Percentiles rank a stretch among this genome's conserved stretches.
Evolutionary conservation across 2,113 vertebrate species (phyloP).

Genomic region (Chamaetylas fuelleborni): DNA sequence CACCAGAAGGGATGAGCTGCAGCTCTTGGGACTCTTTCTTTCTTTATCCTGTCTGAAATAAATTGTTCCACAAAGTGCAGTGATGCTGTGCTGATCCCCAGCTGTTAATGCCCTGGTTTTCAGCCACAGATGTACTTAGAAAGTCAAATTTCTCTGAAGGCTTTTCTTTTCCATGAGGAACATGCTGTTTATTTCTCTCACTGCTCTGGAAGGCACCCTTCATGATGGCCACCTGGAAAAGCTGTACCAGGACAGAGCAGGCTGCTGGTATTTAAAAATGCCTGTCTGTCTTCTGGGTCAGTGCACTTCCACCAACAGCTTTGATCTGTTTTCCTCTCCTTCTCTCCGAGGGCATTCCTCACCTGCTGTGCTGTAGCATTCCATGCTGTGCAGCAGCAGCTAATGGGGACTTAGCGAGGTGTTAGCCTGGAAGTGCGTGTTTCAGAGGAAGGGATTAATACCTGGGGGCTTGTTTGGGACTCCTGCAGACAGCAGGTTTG

Average conservation of each 20-base stretch:
- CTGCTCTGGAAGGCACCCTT: neutral
- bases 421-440: neutral
- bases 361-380: neutral
- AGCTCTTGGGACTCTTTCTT: neutral
- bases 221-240: neutral
- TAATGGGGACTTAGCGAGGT: neutral
- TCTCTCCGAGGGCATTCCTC: neutral
- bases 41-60: neutral
- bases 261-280: neutral
- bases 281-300: neutral
- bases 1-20: neutral
- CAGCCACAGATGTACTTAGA: neutral
- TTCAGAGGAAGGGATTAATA: slow-evolving; percentile 17
- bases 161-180: neutral
- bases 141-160: neutral
- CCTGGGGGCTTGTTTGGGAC: neutral
- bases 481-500: neutral
- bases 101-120: neutral
- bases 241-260: neutral
- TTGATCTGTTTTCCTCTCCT: neutral
- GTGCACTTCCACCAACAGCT: neutral
- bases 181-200: neutral
- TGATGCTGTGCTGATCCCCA: neutral
- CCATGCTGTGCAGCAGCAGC: neutral
- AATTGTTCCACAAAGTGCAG: accelerated